Conservation (phyloP, 2,113 vertebrate genomes). For the Sinosuthora webbiana region DNA sequence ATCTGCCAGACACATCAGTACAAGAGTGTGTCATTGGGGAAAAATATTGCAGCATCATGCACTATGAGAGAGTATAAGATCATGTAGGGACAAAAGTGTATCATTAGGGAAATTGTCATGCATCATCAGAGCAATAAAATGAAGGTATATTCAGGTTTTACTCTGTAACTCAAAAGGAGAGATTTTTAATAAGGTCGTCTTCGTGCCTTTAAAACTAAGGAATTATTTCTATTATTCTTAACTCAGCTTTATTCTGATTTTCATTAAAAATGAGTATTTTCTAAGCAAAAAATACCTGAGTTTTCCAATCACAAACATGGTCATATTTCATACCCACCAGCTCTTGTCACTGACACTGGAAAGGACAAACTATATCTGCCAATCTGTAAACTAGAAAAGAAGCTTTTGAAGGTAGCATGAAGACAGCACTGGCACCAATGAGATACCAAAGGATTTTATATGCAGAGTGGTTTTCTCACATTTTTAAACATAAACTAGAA, state of each 20-base stretch:
- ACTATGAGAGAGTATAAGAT: neutral
- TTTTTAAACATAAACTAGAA: neutral
- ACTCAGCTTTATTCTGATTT: neutral
- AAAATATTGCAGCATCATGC: neutral
- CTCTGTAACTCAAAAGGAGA: neutral
- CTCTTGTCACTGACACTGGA: neutral
- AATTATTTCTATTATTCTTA: neutral
- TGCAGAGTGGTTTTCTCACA: neutral
- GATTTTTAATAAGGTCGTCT: neutral
- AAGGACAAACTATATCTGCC: neutral
- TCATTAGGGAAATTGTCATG: neutral
- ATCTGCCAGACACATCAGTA: conserved; percentile 6
- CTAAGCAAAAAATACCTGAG: neutral
- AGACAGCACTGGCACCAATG: neutral
- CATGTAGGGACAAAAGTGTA: neutral
- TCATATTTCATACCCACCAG: neutral
- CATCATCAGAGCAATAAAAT: neutral
- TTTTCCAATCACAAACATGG: neutral
- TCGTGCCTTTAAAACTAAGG: neutral
- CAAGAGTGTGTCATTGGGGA: neutral
- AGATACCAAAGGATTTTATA: neutral
- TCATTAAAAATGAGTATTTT: neutral
- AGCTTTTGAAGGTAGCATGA: neutral
- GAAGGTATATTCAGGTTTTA: neutral
- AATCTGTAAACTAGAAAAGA: neutral